Evolutionary conservation across 1,140 invertebrate genomes (phyloP), one percentile per base, ranked within the genome.

Genomic region (Drosophila yakuba): DNA sequence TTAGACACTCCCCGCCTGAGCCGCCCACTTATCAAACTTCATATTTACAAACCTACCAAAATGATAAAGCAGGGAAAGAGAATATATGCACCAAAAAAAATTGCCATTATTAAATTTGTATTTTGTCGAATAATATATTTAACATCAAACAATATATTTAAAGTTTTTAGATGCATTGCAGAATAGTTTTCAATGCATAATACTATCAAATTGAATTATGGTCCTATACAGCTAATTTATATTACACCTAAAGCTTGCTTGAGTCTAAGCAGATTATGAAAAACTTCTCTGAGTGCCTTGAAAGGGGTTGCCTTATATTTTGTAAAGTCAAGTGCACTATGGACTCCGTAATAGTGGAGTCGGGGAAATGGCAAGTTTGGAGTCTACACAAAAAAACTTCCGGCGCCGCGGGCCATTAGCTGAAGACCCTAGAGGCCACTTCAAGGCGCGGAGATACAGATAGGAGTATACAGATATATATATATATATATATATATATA

Each of bases 391-490:
- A 60, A 78, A 61, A 50, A 74, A 78, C 58, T 80, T 79, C 66
- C 72, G 66, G 80, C 79, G 80, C 83, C 84, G 83, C 83, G 75
- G 84, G 72, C 83, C 83, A 86, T 86, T 86, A 86, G 83, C 84
- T 51, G 64, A 59, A 79, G 71, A 79, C 84, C 76, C 83, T 76
- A 59, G 83, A 81, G 82, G 78, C 71, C 79, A 86, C 78, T 86
- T 86, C 82, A 60, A 80, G 68, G 63, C 60, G 39, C 63, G 48
- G 32, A 52, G 74, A 68, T 23, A 23, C 10, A 23, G 44, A 55
- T 32, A 28, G 5, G n/a, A 35, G 15, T 17, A 20, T 45, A 17
- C 8, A 25, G 25, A 32, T 32, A 32, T 8, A 32, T 8, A 8
- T 64, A 25, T 23, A 64, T 32, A 43, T 28, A 50, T 20, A 32